phyloP scores from a whole-genome alignment of 2,797 vertebrate genomes.

The Toxotes lorentzi region DNA sequence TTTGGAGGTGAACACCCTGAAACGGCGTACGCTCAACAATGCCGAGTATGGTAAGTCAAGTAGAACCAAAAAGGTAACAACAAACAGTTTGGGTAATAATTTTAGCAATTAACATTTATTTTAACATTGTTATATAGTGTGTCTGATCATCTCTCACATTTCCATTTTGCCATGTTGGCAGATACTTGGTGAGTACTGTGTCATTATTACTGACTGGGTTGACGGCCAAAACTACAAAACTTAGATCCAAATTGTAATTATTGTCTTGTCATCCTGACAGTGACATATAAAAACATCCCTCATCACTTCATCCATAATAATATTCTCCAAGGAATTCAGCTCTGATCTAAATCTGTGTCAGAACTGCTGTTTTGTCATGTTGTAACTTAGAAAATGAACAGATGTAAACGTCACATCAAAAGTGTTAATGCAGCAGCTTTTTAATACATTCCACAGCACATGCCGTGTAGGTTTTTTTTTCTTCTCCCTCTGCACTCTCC shows the following conservation, averaged over 20 bases:
- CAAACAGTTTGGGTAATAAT: background rate
- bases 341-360: conserved; percentile 8
- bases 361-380: background rate
- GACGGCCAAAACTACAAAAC: background rate
- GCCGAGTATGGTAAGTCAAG: background rate
- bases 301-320: background rate
- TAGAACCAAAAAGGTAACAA: background rate
- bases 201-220: background rate
- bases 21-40: background rate
- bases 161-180: background rate
- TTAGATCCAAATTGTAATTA: background rate
- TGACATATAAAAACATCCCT: background rate
- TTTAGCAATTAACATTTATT: background rate
- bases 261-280: background rate
- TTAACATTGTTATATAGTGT: too few relatives aligned
- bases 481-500: conserved; percentile 19
- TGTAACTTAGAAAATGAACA: background rate
- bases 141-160: background rate
- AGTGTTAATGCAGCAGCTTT: background rate
- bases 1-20: background rate
- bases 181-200: background rate
- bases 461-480: background rate
- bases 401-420: conserved; percentile 3
- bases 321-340: background rate
- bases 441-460: conserved; percentile 25